Base-by-base conservation (phyloP, 2,888 invertebrate species). In the Sesia bembeciformis region DNA sequence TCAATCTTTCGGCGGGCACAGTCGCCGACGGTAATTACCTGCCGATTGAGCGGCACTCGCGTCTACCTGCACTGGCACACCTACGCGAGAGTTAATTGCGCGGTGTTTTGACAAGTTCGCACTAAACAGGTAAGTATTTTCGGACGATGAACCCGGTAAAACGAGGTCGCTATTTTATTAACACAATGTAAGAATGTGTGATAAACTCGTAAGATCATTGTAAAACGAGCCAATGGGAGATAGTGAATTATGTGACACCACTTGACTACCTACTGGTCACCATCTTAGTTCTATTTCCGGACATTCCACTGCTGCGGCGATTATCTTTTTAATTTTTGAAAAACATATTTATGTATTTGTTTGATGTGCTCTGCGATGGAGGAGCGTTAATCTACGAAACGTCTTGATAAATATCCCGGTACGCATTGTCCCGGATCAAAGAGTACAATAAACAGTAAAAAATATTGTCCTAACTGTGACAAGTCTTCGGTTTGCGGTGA, bases 361-460 rank as follows among this genome's bases (percentile, higher is more conserved):
- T 87, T 86, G 86, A 86, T 76, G 77, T 81, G 61, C 54, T 62
- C 60, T 62, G 68, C 70, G 70, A 70, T 52, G 53, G 69, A 67
- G 62, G 58, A 64, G 68, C 78, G 77, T 76, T 79, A 78, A 78
- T 81, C 73, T 76, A 77, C 63, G 63, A 71, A 74, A 70, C 63
- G 68, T 72, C 76, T 78, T 74, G 76, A 79, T 76, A 77, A 78
- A 83, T 72, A 68, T 73, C 68, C 61, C 64, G 55, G 62, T 60
- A 65, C 61, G 69, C 67, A 81, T 81, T 81, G 79, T 81, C 68
- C 60, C 61, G 72, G 80, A 84, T 88, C 87, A 88, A 88, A 83
- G 78, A 65, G 71, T 67, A 73, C 74, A 75, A 83, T 87, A 86
- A 87, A 85, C 70, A 75, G 62, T 68, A 76, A 72, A 76, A 82